Conservation (phyloP, 2,113 vertebrate species). For the Aramus guarauna region DNA sequence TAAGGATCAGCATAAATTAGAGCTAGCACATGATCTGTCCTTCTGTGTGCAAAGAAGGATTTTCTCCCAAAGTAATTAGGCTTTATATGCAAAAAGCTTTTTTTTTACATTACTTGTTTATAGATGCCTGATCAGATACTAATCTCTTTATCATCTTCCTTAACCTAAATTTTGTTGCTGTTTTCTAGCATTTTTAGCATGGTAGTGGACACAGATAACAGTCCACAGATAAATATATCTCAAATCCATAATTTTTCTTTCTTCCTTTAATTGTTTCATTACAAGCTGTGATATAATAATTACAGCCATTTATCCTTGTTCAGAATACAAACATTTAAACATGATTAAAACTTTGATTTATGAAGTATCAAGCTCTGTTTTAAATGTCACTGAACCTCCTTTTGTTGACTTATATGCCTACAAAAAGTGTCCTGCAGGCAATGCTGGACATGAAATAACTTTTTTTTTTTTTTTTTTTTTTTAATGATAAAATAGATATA, state of each 20-base stretch:
- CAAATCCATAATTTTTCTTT: not conserved
- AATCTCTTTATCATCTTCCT: constrained; percentile 18
- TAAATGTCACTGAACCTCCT: not conserved
- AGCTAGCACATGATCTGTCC: constrained; percentile 29
- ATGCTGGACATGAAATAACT: not conserved
- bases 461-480: not conserved
- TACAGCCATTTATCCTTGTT: not conserved
- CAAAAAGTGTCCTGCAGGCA: not conserved
- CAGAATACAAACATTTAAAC: not conserved
- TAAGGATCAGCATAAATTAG: constrained; percentile 64
- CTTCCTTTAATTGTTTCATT: not conserved
- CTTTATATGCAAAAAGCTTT: constrained; percentile 25
- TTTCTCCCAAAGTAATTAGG: constrained; percentile 40
- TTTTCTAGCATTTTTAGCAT: not conserved
- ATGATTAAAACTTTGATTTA: not conserved
- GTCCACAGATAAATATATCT: not conserved
- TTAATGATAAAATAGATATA: not conserved
- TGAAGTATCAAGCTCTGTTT: not conserved
- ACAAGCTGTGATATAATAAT: not conserved
- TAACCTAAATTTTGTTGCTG: constrained; percentile 14
- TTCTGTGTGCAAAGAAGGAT: constrained; percentile 42
- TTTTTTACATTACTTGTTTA: constrained; percentile 21
- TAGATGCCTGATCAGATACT: constrained; percentile 6
- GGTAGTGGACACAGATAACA: not conserved
- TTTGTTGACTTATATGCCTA: not conserved